These are phyloP conservation scores for Hapalemur alaotrensis DNA, from an alignment of 2,797 vertebrate genomes.

Conservation along the genomic window DNA sequence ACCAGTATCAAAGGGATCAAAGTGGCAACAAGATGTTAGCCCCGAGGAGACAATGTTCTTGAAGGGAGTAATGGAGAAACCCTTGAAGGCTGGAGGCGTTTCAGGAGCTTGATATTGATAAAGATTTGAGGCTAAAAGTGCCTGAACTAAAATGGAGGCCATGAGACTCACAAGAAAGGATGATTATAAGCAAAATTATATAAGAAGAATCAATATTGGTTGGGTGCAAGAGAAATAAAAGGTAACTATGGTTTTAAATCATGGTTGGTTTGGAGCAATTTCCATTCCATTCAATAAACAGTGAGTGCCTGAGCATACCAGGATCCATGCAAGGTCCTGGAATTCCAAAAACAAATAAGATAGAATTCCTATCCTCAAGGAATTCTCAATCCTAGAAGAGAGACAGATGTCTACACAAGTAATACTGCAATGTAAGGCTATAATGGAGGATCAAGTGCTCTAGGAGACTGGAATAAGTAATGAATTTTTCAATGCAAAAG, in stretches of 20 bases:
- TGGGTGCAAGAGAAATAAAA: not conserved
- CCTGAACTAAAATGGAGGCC: not conserved
- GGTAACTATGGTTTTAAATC: not conserved
- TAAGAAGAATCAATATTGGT: not conserved
- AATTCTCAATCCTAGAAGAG: not conserved
- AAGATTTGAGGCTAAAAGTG: not conserved
- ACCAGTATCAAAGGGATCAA: not conserved
- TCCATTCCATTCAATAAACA: not conserved
- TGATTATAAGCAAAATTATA: not conserved
- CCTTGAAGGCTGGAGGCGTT: not conserved
- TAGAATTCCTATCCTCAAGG: not conserved
- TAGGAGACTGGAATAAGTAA: not conserved
- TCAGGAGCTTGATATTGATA: not conserved
- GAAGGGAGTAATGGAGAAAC: not conserved
- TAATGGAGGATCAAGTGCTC: not conserved
- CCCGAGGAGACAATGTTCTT: no score
- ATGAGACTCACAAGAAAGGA: not conserved
- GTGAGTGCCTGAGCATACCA: no score
- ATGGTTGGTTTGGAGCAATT: not conserved
- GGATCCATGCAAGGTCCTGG: not conserved
- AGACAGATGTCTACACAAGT: not conserved
- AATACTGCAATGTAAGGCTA: not conserved
- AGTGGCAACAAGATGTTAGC: not conserved
- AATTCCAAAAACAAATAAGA: not conserved
- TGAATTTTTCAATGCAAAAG: not conserved